Evolutionary conservation across 1,140 invertebrate species (phyloP).

Genomic region (Eulimnadia texana): DNA sequence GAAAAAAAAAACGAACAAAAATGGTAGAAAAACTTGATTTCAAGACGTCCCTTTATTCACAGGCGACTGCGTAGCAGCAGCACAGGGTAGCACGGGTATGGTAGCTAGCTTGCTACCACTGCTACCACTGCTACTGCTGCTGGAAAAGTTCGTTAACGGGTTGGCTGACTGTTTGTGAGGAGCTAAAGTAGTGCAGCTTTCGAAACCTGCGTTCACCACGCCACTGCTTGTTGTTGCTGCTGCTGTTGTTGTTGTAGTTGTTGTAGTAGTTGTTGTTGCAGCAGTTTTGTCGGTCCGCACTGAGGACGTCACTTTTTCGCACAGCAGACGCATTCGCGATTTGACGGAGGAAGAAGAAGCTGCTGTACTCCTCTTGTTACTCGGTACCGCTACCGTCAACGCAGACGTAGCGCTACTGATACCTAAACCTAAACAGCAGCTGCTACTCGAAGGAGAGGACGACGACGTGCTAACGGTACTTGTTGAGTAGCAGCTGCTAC

Average conservation of each 20-base stretch:
- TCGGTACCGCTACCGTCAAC: too few relatives aligned
- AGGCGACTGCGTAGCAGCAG: not conserved
- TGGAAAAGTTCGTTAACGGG: not conserved
- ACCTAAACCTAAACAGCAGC: too few relatives aligned
- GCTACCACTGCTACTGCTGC: too few relatives aligned
- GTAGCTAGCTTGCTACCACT: constrained; percentile 4
- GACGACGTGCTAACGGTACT: not conserved
- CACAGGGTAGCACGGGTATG: not conserved
- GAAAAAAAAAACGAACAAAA: not conserved
- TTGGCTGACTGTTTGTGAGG: not conserved
- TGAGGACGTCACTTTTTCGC: not conserved
- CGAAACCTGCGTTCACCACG: not conserved
- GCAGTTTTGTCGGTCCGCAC: not conserved
- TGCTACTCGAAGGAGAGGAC: not conserved
- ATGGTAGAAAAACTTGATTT: not conserved
- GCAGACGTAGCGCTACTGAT: too few relatives aligned
- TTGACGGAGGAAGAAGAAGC: not conserved
- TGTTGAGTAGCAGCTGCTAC: not conserved
- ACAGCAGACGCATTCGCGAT: not conserved
- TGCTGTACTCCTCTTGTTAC: too few relatives aligned
- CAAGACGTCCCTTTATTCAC: not conserved
- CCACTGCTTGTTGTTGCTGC: not conserved
- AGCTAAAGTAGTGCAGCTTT: not conserved
- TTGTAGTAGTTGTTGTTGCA: not conserved
- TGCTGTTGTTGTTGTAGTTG: not conserved